Conservation (phyloP, 92 coral and sea anemone species). For the Umimayanthus kanabou region DNA sequence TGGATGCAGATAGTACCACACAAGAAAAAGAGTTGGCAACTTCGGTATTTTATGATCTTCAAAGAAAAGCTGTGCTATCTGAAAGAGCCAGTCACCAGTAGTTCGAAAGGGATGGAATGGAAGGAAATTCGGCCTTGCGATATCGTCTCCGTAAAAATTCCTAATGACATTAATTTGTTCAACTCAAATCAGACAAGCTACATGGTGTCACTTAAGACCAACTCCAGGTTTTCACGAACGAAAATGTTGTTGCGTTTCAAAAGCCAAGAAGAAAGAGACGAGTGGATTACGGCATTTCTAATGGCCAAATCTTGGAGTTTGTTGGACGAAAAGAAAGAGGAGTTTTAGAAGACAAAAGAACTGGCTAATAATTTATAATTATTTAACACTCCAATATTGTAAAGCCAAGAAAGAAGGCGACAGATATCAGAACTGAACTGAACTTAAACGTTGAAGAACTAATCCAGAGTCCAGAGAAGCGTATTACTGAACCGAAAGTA, state of each 20-base stretch:
- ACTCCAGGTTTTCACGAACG: conserved; percentile 30
- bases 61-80: conserved; percentile 41
- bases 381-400: no score
- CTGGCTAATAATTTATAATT: neutral
- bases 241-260: conserved; percentile 34
- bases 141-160: conserved; percentile 37
- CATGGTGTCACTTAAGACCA: conserved; percentile 31
- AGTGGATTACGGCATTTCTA: conserved; percentile 33
- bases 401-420: neutral
- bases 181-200: conserved; percentile 37
- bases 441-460: no score
- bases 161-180: conserved; percentile 24
- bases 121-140: conserved; percentile 34
- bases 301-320: conserved; percentile 42
- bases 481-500: neutral
- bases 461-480: no score
- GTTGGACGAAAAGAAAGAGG: conserved; percentile 40
- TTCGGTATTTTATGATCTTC: conserved; percentile 36
- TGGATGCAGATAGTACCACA: conserved; percentile 36
- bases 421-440: no score
- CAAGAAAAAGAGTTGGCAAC: conserved; percentile 41
- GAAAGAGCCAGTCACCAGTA: conserved; percentile 9
- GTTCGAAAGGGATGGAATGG: conserved; percentile 28
- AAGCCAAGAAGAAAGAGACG: conserved; percentile 37
- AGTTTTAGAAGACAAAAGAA: neutral